Evolutionary conservation across 2,888 invertebrate species (phyloP).

Genomic region (Stenchaetothrips biformis): DNA sequence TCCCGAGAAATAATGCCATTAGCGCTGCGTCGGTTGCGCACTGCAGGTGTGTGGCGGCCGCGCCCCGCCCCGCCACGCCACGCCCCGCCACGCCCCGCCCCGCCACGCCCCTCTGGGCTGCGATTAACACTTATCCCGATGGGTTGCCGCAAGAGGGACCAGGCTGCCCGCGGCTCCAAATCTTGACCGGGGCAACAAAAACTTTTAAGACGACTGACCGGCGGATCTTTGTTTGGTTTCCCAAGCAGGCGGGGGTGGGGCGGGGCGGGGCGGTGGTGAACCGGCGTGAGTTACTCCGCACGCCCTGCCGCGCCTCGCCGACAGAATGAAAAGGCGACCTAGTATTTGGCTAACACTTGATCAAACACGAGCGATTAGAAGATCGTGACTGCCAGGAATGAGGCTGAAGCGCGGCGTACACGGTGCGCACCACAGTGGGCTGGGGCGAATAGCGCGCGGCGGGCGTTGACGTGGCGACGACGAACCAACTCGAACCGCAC

Average conservation of each 20-base stretch:
- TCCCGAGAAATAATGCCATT: no score
- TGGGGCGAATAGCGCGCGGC: background rate
- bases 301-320: background rate
- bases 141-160: background rate
- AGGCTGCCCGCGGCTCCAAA: background rate
- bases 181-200: no score
- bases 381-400: slow-evolving; percentile 14
- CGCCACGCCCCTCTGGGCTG: background rate
- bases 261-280: no score
- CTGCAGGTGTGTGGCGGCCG: background rate
- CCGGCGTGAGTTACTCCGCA: background rate
- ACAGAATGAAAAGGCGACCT: background rate
- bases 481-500: no score
- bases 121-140: background rate
- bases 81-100: background rate
- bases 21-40: no score
- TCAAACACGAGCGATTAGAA: slow-evolving; percentile 17
- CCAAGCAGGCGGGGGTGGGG: no score
- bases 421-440: no score
- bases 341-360: slow-evolving; percentile 23
- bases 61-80: background rate
- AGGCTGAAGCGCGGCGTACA: background rate
- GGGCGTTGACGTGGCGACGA: no score
- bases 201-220: no score
- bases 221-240: no score